phyloP scores from a whole-genome alignment of 2,797 vertebrate species.

The Nannoperca australis region DNA sequence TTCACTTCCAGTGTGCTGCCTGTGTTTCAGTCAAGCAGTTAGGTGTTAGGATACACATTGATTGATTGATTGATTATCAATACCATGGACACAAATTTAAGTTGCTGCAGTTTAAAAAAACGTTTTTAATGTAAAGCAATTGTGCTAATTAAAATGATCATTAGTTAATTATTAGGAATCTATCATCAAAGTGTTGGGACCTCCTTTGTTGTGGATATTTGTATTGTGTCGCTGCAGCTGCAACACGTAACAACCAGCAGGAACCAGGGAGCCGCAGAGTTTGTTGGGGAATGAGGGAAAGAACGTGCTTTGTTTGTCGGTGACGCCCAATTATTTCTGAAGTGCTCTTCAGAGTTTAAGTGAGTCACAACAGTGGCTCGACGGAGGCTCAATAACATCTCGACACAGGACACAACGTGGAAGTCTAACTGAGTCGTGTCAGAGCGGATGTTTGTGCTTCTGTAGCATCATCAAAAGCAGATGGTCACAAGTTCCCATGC shows the following conservation, averaged over 20 bases:
- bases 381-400: not conserved
- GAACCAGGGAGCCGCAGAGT: not conserved
- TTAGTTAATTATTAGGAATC: not conserved
- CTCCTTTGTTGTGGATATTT: not conserved
- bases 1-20: too few species aligned
- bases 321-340: not conserved
- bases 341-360: not conserved
- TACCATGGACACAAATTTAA: not conserved
- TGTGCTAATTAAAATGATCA: too few species aligned
- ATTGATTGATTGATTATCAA: too few species aligned
- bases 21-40: not conserved
- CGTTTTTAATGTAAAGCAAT: not conserved
- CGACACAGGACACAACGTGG: not conserved
- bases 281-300: not conserved
- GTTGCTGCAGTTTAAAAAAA: not conserved
- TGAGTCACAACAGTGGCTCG: not conserved
- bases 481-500: conserved; percentile 46
- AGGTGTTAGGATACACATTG: not conserved
- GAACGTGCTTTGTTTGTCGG: not conserved
- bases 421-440: not conserved
- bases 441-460: conserved; percentile 46
- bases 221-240: not conserved
- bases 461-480: conserved; percentile 48
- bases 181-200: not conserved
- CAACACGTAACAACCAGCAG: not conserved